These are phyloP conservation scores for Sebastes trivittatus DNA, from an alignment of 2,797 vertebrate species.

Conservation along the genomic window DNA sequence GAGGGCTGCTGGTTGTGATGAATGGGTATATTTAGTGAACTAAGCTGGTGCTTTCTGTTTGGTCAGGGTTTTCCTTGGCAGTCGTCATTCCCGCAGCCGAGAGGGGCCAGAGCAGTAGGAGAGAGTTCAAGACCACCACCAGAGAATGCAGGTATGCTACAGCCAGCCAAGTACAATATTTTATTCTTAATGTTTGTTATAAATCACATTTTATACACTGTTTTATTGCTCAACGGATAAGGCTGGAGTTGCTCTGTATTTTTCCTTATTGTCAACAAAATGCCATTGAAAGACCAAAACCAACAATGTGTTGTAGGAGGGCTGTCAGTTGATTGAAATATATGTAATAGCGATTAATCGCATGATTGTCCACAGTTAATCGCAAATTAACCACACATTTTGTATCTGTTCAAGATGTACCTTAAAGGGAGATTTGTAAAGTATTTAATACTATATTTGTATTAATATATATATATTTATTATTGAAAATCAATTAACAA, in stretches of 20 bases:
- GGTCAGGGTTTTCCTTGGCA: conserved; percentile 90
- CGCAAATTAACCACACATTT: too few species aligned
- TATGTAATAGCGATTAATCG: too few species aligned
- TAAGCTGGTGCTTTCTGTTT: conserved; percentile 12
- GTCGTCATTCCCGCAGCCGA: conserved; percentile 85
- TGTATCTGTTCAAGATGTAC: too few species aligned
- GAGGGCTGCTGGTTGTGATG: conserved; percentile 22
- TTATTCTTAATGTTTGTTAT: neutral
- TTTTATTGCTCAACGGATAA: neutral
- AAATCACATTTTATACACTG: neutral
- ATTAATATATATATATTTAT: too few species aligned
- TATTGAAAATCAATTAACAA: too few species aligned
- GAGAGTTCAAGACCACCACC: conserved; percentile 85
- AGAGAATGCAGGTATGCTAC: conserved; percentile 87
- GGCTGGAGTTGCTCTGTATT: neutral
- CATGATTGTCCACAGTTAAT: too few species aligned
- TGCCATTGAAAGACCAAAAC: neutral
- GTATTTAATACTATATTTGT: too few species aligned
- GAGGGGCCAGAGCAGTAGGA: conserved; percentile 84
- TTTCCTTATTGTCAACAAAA: neutral
- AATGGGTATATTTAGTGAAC: neutral
- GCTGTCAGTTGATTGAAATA: too few species aligned
- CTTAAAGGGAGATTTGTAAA: too few species aligned
- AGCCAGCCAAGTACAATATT: neutral
- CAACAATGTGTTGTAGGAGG: too few species aligned